Conservation (phyloP, 2,113 vertebrate genomes). For the Vireo altiloquus region DNA sequence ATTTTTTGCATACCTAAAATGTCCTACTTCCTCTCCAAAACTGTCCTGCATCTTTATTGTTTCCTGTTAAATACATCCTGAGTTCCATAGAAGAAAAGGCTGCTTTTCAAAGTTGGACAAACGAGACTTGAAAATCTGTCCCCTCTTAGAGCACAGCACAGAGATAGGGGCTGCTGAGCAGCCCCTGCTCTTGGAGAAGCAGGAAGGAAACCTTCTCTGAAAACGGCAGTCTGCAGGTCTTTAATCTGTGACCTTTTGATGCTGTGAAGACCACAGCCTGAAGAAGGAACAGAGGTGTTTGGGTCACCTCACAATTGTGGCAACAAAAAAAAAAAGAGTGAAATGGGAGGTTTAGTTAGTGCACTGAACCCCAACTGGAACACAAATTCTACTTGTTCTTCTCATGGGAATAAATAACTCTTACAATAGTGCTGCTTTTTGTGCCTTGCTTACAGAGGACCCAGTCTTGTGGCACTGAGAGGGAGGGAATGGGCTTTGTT, state of each 20-base stretch:
- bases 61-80: constrained; percentile 10
- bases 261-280: not conserved
- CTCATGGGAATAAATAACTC: not conserved
- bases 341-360: not conserved
- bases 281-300: not conserved
- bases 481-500: not conserved
- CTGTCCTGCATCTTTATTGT: not conserved
- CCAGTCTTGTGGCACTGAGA: accelerated
- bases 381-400: not conserved
- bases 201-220: not conserved
- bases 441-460: not conserved
- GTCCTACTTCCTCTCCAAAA: constrained; percentile 14
- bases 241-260: not conserved
- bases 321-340: not conserved
- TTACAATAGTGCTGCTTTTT: not conserved
- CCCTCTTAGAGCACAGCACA: not conserved
- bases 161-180: not conserved
- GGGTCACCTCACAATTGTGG: not conserved
- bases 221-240: accelerated
- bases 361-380: accelerated
- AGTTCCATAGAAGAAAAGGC: not conserved
- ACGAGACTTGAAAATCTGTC: not conserved
- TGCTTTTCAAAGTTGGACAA: not conserved
- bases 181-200: not conserved
- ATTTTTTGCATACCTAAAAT: not conserved